phyloP scores from a whole-genome alignment of 2,797 vertebrate species.

The Sebastes iracundus region DNA sequence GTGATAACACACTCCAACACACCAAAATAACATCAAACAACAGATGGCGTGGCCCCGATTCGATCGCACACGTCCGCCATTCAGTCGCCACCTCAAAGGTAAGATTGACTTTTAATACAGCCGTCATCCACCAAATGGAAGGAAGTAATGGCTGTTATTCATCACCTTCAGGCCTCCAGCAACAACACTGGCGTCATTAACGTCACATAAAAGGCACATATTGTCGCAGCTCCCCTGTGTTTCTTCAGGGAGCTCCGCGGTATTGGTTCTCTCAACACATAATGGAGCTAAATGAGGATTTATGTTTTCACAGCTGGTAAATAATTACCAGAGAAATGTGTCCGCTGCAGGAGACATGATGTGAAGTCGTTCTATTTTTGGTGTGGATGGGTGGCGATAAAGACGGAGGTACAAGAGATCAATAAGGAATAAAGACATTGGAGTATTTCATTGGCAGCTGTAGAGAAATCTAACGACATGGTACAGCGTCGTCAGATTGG shows the following conservation, averaged over 20 bases:
- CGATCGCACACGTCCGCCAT: constrained; percentile 1
- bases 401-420: background rate
- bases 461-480: no score
- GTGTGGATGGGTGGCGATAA: background rate
- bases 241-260: constrained; percentile 20
- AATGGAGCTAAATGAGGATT: constrained; percentile 55
- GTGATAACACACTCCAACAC: background rate
- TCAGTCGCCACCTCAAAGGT: constrained; percentile 36
- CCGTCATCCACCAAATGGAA: constrained; percentile 37
- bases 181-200: constrained; percentile 35
- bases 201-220: constrained; percentile 30
- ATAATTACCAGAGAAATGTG: constrained; percentile 37
- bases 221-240: background rate
- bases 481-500: no score
- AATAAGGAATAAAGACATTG: background rate
- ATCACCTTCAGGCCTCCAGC: constrained; percentile 43
- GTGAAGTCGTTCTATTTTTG: background rate
- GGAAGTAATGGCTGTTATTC: constrained; percentile 39
- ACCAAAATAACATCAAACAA: constrained; percentile 31
- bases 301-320: constrained; percentile 41
- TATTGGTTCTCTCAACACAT: constrained; percentile 9
- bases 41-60: constrained; percentile 28
- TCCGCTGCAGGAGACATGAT: background rate
- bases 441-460: no score
- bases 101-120: constrained; percentile 47